A percentile compares a stretch with the other conserved stretches of the same genome.
These are phyloP conservation scores for Nothocercus nigrocapillus DNA, from an alignment of 2,113 vertebrate species.

Conservation along the genomic window DNA sequence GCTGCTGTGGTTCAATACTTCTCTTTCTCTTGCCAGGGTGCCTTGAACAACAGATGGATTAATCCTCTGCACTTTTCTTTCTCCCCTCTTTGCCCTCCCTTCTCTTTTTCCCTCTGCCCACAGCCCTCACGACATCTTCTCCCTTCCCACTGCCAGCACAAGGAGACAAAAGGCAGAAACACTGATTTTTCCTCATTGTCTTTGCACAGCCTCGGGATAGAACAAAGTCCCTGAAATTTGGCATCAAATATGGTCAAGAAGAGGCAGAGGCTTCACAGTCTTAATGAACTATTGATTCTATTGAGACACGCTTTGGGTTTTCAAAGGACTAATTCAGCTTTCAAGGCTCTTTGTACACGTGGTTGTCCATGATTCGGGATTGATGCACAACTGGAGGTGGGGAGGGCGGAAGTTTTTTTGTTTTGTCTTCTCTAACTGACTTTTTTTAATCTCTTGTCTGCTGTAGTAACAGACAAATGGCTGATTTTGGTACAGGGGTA, in stretches of 20 bases:
- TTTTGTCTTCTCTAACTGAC: constrained; percentile 32
- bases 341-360: constrained; percentile 46
- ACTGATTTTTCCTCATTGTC: constrained; percentile 2
- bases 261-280: constrained; percentile 39
- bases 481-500: constrained; percentile 19
- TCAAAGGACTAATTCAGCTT: constrained; percentile 66
- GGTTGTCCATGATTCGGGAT: constrained; percentile 15
- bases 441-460: constrained; percentile 28
- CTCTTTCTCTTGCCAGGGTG: constrained; percentile 78
- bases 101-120: constrained; percentile 10
- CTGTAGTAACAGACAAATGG: not conserved
- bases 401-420: constrained; percentile 17
- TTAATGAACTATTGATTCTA: constrained; percentile 71
- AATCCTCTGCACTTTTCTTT: constrained; percentile 62
- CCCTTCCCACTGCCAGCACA: constrained; percentile 50
- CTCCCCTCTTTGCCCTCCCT: constrained; percentile 12
- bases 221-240: constrained; percentile 43
- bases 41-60: constrained; percentile 78
- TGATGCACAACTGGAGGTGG: not conserved
- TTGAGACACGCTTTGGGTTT: constrained; percentile 36
- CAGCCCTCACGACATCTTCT: not conserved
- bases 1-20: constrained; percentile 83
- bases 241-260: constrained; percentile 19
- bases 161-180: constrained; percentile 53
- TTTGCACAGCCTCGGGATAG: constrained; percentile 14